Conservation (phyloP, 2,888 invertebrate species). For the Diadegma fenestrale region DNA sequence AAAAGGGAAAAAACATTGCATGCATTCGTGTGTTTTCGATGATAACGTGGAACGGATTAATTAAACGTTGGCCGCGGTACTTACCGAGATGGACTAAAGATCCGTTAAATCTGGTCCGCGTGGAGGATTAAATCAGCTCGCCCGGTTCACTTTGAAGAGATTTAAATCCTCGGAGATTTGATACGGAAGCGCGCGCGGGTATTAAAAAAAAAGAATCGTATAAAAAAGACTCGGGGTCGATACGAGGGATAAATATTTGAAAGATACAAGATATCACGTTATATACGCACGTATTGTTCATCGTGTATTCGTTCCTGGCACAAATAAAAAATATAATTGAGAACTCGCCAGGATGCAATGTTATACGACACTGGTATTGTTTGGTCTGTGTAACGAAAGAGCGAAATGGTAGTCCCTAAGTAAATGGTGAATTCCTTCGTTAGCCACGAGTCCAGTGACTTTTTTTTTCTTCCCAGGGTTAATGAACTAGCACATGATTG, state of each 20-base stretch:
- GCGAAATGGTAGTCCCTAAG: neutral
- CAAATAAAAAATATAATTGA: neutral
- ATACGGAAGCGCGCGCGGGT: conserved; percentile 2
- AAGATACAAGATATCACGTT: neutral
- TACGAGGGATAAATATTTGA: neutral
- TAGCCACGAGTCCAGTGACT: neutral
- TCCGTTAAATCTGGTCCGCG: neutral
- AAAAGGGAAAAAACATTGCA: neutral
- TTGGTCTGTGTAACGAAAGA: conserved; percentile 12
- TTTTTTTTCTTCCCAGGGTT: neutral
- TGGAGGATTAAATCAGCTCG: neutral
- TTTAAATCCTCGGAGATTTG: neutral
- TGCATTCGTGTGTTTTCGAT: neutral
- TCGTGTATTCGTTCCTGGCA: neutral
- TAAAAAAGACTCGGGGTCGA: neutral
- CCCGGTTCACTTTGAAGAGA: neutral
- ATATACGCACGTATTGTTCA: neutral
- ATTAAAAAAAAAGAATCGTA: neutral
- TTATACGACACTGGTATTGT: neutral
- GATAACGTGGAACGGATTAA: neutral
- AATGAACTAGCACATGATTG: neutral
- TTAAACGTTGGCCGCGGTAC: neutral
- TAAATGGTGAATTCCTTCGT: neutral
- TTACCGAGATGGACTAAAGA: neutral
- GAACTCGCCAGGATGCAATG: neutral